Base-by-base conservation (phyloP, 2,113 vertebrate genomes). In the Trichomycterus rosablanca region DNA sequence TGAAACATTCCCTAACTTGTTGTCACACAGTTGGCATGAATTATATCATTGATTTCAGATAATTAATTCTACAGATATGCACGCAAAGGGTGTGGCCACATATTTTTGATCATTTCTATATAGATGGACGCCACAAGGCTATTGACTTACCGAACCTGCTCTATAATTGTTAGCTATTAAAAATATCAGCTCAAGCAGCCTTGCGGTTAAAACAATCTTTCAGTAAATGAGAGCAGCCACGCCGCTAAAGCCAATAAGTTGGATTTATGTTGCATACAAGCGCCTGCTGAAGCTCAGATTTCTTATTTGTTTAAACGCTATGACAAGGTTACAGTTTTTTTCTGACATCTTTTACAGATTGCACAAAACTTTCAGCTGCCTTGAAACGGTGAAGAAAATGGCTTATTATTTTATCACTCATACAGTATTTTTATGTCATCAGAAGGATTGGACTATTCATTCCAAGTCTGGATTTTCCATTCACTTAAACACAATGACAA, bases 41-140 rank as follows among this genome's bases (percentile, higher is more conserved):
- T n/a, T n/a, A n/a, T n/a, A n/a, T 4, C 34, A 12, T 14, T 1
- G 7, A 59, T 22, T 35, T 22, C 15, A 53, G 35, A 37, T 63
- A 62, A n/a, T 62, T 57, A 39, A 66, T 32, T 44, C 32, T 30
- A n/a, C 10, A 28, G 53, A 69, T 46, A 66, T n/a, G n/a, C n/a
- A n/a, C n/a, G n/a, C n/a, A n/a, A n/a, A n/a, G n/a, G n/a, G n/a
- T n/a, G n/a, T n/a, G n/a, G n/a, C n/a, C n/a, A n/a, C n/a, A n/a
- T n/a, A n/a, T n/a, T n/a, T n/a, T n/a, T n/a, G n/a, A n/a, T n/a
- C n/a, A n/a, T n/a, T n/a, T n/a, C n/a, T n/a, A n/a, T n/a, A n/a
- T 60, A 66, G 34, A 66, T 16, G 16, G 39, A 59, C 45, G 24
- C 50, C 56, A 44, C 20, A 39, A 55, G 40, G 56, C 62, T 24